Evolutionary conservation across 1,140 invertebrate species (phyloP), one percentile per base, ranked within the genome.

Genomic region (Drosophila lacteicornis): DNA sequence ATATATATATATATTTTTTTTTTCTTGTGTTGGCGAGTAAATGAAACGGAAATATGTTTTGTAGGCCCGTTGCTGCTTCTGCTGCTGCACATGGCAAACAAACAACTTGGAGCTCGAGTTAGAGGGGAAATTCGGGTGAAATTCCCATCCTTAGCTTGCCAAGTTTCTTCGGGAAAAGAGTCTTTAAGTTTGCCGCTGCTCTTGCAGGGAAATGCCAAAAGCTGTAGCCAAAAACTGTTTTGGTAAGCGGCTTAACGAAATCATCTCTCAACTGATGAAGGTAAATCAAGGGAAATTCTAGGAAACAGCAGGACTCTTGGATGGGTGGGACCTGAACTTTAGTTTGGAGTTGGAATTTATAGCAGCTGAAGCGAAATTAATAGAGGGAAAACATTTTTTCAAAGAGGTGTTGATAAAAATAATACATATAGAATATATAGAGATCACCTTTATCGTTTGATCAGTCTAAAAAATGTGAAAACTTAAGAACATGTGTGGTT

Each of bases 21-120:
- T 42, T 43, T 38, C 49, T 70, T 70, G 65, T 55, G 46, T 90
- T 88, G 78, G 85, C 86, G 75, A 88, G 84, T 88, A 88, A 88
- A 88, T 88, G 84, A 88, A 88, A 88, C 84, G 84, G 84, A 88
- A 88, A 88, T 88, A 88, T 88, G 84, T 88, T 90, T 90, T 82
- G 84, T 90, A 73, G 78, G 81, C 84, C 69, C 80, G 55, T 19
- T 56, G 53, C 38, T 38, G 11, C 36, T 56, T 17, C 33, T 36
- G 40, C 15, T 42, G 27, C 50, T 88, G 84, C 84, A 78, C 77
- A 88, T 60, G 43, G 56, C 77, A 61, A 70, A 62, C 60, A 70
- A 79, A 65, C 57, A 74, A 60, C 53, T 53, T 33, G 30, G 25
- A 67, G 45, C 11, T 43, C n/a, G n/a, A 36, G 33, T 36, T 36